Evolutionary conservation across 2,797 vertebrate genomes (phyloP), one percentile per base, ranked within the genome.

Genomic region (Graptemys geographica): DNA sequence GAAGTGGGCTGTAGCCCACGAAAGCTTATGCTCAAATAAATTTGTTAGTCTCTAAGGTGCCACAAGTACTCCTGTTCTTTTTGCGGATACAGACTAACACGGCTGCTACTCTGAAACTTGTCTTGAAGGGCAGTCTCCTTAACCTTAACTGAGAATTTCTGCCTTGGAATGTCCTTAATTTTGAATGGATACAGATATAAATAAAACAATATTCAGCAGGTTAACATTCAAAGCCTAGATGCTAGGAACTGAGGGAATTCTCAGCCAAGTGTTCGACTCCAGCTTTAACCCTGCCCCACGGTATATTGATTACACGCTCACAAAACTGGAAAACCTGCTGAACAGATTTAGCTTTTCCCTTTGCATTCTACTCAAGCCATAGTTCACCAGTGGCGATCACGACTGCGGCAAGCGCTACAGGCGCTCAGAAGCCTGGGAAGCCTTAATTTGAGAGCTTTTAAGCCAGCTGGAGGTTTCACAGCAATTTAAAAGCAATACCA

Each of bases 371-470:
- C 90, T 52, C 69, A 92, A 88, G 81, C 87, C 6, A 27, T 56
- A 55, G 85, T 84, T 51, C 9, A 8, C 27, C 89, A 81, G 91
- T 83, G 76, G 47, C 9, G 1, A 4, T 76, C 37, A 1, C 0
- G 59, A 90, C 19, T 23, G 25, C 47, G 33, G 18, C 79, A 16
- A 88, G 28, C 80, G 52, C 41, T 5, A 62, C 3, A 79, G 78
- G 56, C 94, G 4, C 69, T 51, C 2, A 37, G n/a, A 84, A 4
- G 62, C 27, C 37, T 1, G 33, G 11, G 44, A 47, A 78, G 74
- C 27, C 74, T 47, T 28, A 28, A 16, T 27, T 7, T 21, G 81
- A 0, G 2, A 51, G 1, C 72, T 11, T 80, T 18, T 1, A 1
- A 11, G 18, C 79, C 2, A 89, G 56, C 51, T 52, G 79, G 84